A percentile compares a stretch with the other conserved stretches of the same genome.
Evolutionary conservation across 2,797 vertebrate genomes (phyloP).

Genomic region (Pipistrellus pygmaeus): DNA sequence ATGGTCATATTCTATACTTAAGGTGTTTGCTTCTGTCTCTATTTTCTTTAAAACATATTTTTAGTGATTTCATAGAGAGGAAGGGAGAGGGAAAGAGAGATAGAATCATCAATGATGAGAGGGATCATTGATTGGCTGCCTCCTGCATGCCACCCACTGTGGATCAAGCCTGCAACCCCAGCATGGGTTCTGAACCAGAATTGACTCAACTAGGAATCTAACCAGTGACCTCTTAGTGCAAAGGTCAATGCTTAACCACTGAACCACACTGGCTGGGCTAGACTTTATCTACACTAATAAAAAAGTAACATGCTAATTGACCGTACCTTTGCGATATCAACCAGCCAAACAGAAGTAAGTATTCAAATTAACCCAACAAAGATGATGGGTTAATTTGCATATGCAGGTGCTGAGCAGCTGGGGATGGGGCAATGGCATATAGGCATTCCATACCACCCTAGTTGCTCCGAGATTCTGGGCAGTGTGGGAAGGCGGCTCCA

Average conservation of each 20-base stretch:
- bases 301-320: too few species aligned
- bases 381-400: too few species aligned
- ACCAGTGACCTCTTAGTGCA: too few species aligned
- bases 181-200: not conserved
- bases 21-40: not conserved
- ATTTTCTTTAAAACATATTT: not conserved
- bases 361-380: too few species aligned
- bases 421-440: too few species aligned
- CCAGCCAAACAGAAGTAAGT: too few species aligned
- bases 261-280: not conserved
- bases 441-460: too few species aligned
- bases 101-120: not conserved
- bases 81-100: not conserved
- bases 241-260: not conserved
- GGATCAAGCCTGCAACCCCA: not conserved
- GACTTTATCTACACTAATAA: not conserved
- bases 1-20: not conserved
- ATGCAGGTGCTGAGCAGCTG: too few species aligned
- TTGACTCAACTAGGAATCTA: too few species aligned
- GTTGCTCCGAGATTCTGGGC: too few species aligned
- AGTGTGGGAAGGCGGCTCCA: too few species aligned
- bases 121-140: not conserved
- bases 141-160: not conserved
- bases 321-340: accelerated
- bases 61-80: not conserved